Evolutionary conservation across 2,113 vertebrate genomes (phyloP), one percentile per base, ranked within the genome.

Genomic region (Trichechus manatus): DNA sequence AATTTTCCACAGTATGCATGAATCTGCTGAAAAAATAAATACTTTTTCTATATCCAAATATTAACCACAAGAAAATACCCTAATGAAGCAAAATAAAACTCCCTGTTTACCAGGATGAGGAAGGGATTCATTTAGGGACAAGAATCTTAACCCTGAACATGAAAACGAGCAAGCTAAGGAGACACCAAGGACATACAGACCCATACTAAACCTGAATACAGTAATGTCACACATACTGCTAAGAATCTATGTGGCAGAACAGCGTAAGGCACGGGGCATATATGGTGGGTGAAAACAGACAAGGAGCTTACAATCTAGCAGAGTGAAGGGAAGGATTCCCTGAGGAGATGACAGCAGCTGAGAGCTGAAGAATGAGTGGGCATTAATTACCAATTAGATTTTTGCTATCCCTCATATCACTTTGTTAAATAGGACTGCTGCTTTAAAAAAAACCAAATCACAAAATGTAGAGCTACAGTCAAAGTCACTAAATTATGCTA

Each of bases 21-120:
- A 68, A 33, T 59, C 74, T 42, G 39, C 1, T 85, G 25, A 80
- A 92, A 53, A 91, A 59, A n/a, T 56, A 63, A 84, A 19, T 25
- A 47, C 74, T 59, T 87, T 53, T 82, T 79, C 77, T 70, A 36
- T 1, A 91, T 4, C 10, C n/a, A 95, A 80, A 90, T 82, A 84
- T 53, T 61, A 77, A 90, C 19, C 25, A 87, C 33, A 89, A 86
- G 56, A 87, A 77, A 95, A 90, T 10, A 50, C 19, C 20, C 20
- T 31, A 53, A 87, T 68, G 59, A 93, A 91, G 61, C 47, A 90
- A 95, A 93, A 82, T 77, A 59, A 89, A 90, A n/a, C 8, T 81
- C 68, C 81, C 42, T 75, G 11, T 39, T 88, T 33, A 39, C 53
- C 33, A 80, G 53, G 83, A 82, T 27, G 84, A 74, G 11, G 27